Percentiles rank a stretch among this genome's conserved stretches.
Evolutionary conservation across 2,113 vertebrate genomes (phyloP).

Genomic region (Bubo blakistoni): DNA sequence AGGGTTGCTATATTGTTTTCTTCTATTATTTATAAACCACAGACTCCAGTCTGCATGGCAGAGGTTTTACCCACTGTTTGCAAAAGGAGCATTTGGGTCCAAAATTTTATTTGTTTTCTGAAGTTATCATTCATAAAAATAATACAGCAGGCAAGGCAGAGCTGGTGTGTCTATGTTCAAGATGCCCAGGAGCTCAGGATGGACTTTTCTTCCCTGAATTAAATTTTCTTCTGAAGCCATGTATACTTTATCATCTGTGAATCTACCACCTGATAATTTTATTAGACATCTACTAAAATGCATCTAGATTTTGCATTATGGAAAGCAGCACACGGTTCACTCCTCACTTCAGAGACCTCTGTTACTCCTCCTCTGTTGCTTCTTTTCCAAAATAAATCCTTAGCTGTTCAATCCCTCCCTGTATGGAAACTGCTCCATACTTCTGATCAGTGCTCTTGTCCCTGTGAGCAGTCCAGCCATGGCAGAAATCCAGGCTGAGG

Average conservation of each 20-base stretch:
- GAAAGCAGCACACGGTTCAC: accelerated
- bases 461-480: background rate
- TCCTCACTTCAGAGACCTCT: background rate
- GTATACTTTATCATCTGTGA: background rate
- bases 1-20: background rate
- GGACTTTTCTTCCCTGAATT: background rate
- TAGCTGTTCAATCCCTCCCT: background rate
- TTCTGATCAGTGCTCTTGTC: background rate
- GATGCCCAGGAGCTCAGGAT: background rate
- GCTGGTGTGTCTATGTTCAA: background rate
- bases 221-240: background rate
- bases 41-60: background rate
- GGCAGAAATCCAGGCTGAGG: background rate
- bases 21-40: background rate
- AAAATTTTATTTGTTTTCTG: background rate
- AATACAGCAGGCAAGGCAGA: background rate
- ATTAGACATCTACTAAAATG: background rate
- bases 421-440: background rate
- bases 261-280: background rate
- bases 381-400: background rate
- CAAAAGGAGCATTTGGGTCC: background rate
- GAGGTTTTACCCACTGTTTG: background rate
- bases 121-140: background rate
- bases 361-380: background rate
- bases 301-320: background rate